phyloP scores from a whole-genome alignment of 2,797 vertebrate species.

The Enteromius paludinosus region DNA sequence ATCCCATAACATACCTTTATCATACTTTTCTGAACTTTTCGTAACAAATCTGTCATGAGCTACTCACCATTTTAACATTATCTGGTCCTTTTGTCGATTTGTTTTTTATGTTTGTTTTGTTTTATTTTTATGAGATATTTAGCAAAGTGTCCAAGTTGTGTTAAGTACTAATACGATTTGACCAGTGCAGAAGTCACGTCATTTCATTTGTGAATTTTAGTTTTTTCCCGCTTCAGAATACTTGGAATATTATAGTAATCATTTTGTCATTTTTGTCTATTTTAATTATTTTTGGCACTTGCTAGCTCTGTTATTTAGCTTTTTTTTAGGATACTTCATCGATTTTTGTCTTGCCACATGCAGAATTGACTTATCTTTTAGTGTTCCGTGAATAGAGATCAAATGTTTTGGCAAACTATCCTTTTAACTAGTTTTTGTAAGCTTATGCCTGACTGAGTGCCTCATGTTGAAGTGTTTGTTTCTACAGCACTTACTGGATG shows the following conservation, averaged over 20 bases:
- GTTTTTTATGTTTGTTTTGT: neutral
- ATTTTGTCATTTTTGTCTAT: neutral
- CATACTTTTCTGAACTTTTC: neutral
- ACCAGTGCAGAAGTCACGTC: neutral
- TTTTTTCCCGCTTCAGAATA: neutral
- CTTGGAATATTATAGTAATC: no score
- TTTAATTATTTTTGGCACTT: neutral
- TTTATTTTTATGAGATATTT: neutral
- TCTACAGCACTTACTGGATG: conserved; percentile 90
- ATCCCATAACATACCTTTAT: neutral
- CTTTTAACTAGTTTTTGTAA: neutral
- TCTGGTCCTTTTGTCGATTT: neutral
- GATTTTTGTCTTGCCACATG: neutral
- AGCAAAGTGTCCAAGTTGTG: neutral
- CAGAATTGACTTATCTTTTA: neutral
- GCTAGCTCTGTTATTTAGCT: neutral
- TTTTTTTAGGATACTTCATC: neutral
- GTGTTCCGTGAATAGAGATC: no score
- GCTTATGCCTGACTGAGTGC: neutral
- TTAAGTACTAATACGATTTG: neutral
- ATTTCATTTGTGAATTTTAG: no score
- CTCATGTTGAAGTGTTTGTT: neutral
- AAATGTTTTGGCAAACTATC: neutral
- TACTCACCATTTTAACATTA: neutral
- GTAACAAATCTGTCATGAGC: no score